Evolutionary conservation across 2,797 vertebrate genomes (phyloP).

Genomic region (Harpagifer antarcticus): DNA sequence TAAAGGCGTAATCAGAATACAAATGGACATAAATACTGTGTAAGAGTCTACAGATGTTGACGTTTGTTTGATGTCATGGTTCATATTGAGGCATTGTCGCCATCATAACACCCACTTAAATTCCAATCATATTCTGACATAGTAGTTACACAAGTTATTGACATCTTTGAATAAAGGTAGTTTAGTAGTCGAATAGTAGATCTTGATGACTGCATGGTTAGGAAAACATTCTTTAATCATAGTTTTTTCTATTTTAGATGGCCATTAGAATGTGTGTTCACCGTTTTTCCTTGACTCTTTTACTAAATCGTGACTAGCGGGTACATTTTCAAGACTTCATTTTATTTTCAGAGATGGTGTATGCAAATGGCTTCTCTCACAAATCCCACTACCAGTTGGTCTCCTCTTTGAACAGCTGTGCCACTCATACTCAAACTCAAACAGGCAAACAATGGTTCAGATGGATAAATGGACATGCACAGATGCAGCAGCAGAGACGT

Average conservation of each 20-base stretch:
- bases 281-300: not conserved
- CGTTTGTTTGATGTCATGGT: conserved; percentile 9
- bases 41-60: not conserved
- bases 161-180: not conserved
- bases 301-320: not conserved
- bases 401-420: conserved; percentile 74
- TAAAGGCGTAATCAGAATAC: not conserved
- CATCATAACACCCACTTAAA: not conserved
- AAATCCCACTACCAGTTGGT: conserved; percentile 68
- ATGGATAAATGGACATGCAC: conserved; percentile 59
- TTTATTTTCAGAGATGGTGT: conserved; percentile 26
- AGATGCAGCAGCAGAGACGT: conserved; percentile 41
- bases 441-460: conserved; percentile 64
- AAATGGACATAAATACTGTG: not conserved
- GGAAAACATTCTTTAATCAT: not conserved
- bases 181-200: not conserved
- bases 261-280: not conserved
- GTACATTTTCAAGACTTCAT: conserved; percentile 30
- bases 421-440: conserved; percentile 50
- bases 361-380: conserved; percentile 39
- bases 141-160: not conserved
- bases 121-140: not conserved
- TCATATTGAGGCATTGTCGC: not conserved
- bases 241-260: not conserved
- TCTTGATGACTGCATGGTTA: not conserved